These are phyloP conservation scores for Zalophus californianus DNA, from an alignment of 2,797 vertebrate genomes.

Conservation along the genomic window DNA sequence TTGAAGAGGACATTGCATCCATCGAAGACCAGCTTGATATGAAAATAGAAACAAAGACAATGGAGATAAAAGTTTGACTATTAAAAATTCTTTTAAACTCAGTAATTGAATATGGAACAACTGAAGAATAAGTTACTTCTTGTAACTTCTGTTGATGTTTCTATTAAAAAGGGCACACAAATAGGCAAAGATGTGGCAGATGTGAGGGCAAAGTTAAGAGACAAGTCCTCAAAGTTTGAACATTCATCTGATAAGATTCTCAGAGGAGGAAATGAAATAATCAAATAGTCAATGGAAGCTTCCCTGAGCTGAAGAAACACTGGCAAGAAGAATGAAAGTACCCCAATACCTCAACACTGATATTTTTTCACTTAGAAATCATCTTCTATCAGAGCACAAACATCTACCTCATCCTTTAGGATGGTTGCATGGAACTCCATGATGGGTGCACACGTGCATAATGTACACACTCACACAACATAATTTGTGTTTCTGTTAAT, in stretches of 20 bases:
- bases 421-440: neutral
- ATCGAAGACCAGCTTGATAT: neutral
- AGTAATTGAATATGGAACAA: neutral
- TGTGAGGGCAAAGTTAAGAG: neutral
- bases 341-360: neutral
- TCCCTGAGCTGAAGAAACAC: neutral
- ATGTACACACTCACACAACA: no score
- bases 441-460: neutral
- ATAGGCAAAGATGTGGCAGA: neutral
- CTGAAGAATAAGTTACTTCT: neutral
- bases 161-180: neutral
- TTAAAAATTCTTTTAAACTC: neutral
- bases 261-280: neutral
- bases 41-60: neutral
- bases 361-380: neutral
- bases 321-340: neutral
- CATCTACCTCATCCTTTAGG: neutral
- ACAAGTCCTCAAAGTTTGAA: neutral
- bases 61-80: neutral
- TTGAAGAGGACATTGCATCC: neutral
- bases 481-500: neutral
- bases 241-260: neutral
- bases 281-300: neutral
- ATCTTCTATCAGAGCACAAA: neutral
- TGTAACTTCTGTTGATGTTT: neutral